phyloP scores from a whole-genome alignment of 2,797 vertebrate species.

The Crypturellus tataupa region DNA sequence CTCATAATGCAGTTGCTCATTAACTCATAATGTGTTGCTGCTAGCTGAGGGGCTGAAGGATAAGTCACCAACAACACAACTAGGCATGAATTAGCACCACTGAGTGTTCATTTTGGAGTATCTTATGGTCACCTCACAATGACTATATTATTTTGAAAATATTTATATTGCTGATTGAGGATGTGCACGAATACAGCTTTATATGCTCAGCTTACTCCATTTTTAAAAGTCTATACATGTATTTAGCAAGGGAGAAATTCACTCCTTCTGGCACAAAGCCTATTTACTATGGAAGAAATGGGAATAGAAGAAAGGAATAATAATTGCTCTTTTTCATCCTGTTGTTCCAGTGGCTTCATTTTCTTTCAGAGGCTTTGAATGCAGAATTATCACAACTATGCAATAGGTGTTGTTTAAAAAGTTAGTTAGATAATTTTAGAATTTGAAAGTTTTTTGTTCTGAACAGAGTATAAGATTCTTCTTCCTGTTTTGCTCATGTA shows the following conservation, averaged over 20 bases:
- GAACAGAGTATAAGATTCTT: neutral
- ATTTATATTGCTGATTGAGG: constrained; percentile 17
- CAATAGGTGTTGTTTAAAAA: neutral
- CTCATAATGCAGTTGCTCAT: too few species aligned
- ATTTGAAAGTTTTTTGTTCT: neutral
- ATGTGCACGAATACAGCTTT: neutral
- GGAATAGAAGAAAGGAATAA: rapidly evolving
- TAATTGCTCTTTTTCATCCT: neutral
- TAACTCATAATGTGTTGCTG: neutral
- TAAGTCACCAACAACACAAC: neutral
- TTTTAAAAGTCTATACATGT: neutral
- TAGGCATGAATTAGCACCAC: neutral
- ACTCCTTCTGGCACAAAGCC: neutral
- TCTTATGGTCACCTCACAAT: neutral
- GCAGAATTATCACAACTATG: neutral
- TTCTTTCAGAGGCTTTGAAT: neutral
- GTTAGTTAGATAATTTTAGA: neutral
- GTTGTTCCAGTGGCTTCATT: neutral
- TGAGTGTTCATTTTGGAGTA: neutral
- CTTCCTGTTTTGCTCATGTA: neutral
- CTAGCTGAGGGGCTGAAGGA: neutral
- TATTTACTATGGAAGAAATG: neutral
- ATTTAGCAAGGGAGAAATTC: neutral
- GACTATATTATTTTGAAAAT: neutral
- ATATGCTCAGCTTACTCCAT: neutral